Base-by-base conservation (phyloP, 2,888 invertebrate genomes). In the Zaprionus obscuricornis region DNA sequence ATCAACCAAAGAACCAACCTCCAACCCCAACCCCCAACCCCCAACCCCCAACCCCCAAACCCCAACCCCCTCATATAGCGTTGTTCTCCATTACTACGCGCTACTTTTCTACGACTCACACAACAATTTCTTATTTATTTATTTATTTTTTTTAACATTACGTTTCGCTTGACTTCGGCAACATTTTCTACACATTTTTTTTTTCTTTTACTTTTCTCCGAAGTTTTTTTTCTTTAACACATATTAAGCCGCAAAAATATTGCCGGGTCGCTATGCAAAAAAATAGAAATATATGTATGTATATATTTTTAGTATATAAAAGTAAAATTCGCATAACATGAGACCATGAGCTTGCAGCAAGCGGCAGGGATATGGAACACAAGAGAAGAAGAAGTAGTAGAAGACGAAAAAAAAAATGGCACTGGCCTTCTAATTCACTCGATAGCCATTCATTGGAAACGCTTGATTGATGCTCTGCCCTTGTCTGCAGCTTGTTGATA, bases 401-500 rank as follows among this genome's bases (percentile, higher is more conserved):
- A 34, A 37, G 20, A 11, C 40, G 39, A 18, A 16, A 31, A 66
- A 77, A 72, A 79, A 75, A 74, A 59, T 76, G 74, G 74, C 71
- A 63, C 52, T 86, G 79, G 79, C 64, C 78, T 65, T 69, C 81
- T 82, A 82, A 85, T 85, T 86, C 82, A 71, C 66, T 78, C 82
- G 85, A 85, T 86, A 78, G 84, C 84, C 86, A 83, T 86, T 85
- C 88, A 87, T 79, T 87, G 87, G 85, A 88, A 87, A 87, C 73
- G 73, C 77, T 87, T 87, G 87, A 87, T 87, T 88, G 88, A 87
- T 87, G 88, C 82, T 74, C 68, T 59, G 71, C 69, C 64, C 77
- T 74, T 77, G 87, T 81, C 84, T 87, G 87, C 68, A 63, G 66
- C 60, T 50, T 56, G 69, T 84, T 82, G 87, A 87, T 88, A 87